phyloP scores from a whole-genome alignment of 2,888 invertebrate species.

The Mimumesa dahlbomi region DNA sequence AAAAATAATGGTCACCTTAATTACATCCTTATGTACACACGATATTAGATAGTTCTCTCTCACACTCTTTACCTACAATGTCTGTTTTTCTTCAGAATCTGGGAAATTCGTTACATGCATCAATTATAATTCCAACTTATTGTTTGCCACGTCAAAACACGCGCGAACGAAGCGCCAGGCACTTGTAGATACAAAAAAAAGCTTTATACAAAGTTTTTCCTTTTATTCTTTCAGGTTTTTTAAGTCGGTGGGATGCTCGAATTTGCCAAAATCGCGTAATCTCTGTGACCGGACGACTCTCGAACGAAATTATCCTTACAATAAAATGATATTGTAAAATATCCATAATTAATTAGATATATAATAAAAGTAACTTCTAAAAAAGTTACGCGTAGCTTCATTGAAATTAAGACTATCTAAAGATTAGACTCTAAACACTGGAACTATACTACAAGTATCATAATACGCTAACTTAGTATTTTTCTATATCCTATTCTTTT shows the following conservation, averaged over 20 bases:
- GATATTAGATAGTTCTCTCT: slow-evolving; percentile 26
- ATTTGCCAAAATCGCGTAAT: neutral
- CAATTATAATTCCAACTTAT: slow-evolving; percentile 48
- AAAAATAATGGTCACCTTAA: slow-evolving; percentile 25
- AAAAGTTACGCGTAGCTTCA: too few species aligned
- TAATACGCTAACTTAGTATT: too few species aligned
- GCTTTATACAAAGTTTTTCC: neutral
- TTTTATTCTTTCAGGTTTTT: slow-evolving; percentile 1
- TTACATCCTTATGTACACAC: slow-evolving; percentile 18
- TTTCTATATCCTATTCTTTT: too few species aligned
- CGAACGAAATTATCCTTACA: too few species aligned
- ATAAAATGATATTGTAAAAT: too few species aligned
- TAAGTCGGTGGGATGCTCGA: slow-evolving; percentile 17
- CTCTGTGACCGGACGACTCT: too few species aligned
- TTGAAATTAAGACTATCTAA: too few species aligned
- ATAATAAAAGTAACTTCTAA: too few species aligned
- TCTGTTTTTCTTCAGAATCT: slow-evolving; percentile 52
- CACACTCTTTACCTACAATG: slow-evolving; percentile 9
- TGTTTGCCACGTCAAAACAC: slow-evolving; percentile 56
- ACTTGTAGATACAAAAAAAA: slow-evolving; percentile 57
- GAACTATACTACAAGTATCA: too few species aligned
- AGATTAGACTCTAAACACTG: too few species aligned
- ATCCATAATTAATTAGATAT: too few species aligned
- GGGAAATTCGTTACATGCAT: slow-evolving; percentile 40
- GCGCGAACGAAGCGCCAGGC: slow-evolving; percentile 68